These are phyloP conservation scores for Pinna nobilis DNA, from an alignment of 1,140 invertebrate genomes.

Conservation along the genomic window DNA sequence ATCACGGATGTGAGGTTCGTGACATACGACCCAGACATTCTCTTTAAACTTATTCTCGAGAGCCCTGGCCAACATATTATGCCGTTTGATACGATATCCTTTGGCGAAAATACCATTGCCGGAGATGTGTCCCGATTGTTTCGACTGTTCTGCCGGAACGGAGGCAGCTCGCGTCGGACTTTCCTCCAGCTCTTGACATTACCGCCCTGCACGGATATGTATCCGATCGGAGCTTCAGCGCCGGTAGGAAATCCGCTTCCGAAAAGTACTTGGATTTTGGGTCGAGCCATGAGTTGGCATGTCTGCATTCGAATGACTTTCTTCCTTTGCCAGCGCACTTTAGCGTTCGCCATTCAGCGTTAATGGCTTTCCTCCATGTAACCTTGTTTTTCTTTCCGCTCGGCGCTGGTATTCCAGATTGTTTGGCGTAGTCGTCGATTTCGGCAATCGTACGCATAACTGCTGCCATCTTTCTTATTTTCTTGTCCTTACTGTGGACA, in stretches of 20 bases:
- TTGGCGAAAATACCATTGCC: neutral
- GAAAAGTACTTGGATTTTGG: neutral
- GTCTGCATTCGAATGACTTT: neutral
- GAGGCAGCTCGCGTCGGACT: neutral
- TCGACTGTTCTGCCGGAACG: neutral
- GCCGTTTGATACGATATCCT: neutral
- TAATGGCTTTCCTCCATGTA: conserved; percentile 2
- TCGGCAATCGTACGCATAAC: neutral
- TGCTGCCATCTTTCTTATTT: conserved; percentile 27
- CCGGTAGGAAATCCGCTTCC: conserved; percentile 18
- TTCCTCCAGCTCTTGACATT: neutral
- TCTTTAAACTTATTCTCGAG: too few species aligned
- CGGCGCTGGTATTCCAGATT: conserved; percentile 2
- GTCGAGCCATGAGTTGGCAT: conserved; percentile 8
- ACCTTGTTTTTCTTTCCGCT: neutral
- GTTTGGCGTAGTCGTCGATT: neutral
- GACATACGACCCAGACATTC: too few species aligned
- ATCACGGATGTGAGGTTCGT: too few species aligned
- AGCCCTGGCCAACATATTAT: too few species aligned
- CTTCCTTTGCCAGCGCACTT: neutral
- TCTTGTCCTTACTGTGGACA: neutral
- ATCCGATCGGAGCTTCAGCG: conserved; percentile 1
- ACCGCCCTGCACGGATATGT: conserved; percentile 16
- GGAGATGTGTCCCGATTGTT: conserved; percentile 11
- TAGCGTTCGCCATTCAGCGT: neutral